phyloP scores from a whole-genome alignment of 2,888 invertebrate genomes.

The Agrotis exclamationis region DNA sequence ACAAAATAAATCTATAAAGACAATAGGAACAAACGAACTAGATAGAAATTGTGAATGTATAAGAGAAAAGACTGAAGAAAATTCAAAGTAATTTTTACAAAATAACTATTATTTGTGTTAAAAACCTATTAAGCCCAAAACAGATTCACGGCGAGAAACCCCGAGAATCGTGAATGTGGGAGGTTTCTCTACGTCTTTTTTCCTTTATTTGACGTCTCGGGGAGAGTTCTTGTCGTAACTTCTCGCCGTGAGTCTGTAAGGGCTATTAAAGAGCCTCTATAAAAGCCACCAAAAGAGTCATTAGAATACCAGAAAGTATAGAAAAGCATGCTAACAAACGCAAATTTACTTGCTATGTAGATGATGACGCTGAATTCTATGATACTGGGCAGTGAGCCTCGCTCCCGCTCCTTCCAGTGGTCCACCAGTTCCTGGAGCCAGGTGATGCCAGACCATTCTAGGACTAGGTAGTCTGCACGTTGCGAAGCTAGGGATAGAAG shows the following conservation, averaged over 20 bases:
- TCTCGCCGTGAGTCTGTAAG: no score
- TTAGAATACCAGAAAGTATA: constrained; percentile 15
- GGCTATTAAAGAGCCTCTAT: no score
- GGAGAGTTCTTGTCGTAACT: no score
- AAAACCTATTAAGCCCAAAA: no score
- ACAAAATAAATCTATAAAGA: not conserved
- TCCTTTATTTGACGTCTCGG: no score
- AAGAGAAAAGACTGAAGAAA: not conserved
- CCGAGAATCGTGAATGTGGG: no score
- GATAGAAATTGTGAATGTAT: not conserved
- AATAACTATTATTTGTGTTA: not conserved
- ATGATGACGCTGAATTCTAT: constrained; percentile 96
- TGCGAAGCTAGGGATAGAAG: constrained; percentile 98
- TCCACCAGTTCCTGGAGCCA: constrained; percentile 94
- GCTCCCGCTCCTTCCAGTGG: constrained; percentile 95
- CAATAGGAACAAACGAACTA: not conserved
- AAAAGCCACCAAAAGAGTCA: not conserved
- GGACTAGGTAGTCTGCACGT: constrained; percentile 95
- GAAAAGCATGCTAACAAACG: constrained; percentile 78
- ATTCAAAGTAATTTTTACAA: not conserved
- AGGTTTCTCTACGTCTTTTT: no score
- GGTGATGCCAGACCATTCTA: constrained; percentile 95
- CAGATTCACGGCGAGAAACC: no score
- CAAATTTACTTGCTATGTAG: constrained; percentile 96
- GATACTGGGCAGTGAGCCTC: constrained; percentile 95